Evolutionary conservation across 1,140 invertebrate species (phyloP), one percentile per base, ranked within the genome.

Genomic region (Alviniconcha marisindica): DNA sequence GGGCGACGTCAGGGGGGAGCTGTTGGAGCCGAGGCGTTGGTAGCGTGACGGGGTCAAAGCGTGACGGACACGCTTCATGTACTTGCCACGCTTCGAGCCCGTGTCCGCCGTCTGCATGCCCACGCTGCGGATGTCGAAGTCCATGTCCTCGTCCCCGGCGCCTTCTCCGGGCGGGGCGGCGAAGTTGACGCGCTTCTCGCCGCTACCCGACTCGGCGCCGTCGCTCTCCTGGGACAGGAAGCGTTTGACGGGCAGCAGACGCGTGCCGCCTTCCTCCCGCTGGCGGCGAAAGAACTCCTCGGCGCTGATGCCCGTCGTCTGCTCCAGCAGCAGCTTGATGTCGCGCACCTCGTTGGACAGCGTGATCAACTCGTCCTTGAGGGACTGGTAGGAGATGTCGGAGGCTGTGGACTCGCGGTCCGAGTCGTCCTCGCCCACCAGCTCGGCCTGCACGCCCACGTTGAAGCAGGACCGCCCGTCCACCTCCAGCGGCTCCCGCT

Each of bases 121-220:
- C n/a, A 85, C 56, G 38, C 84, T 85, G 60, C 84, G 77, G 38
- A 83, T 71, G 77, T 85, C 81, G 40, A 83, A 82, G 40, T 85
- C 84, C 12, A 60, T 48, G n/a, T 40, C 60, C 14, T 54, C 51
- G 1, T 44, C 71, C 15, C 69, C 44, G 56, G 24, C 60, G 7
- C 60, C 36, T 5, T 24, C 38, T 3, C 7, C 31, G 2, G 28
- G 15, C 38, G 51, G n/a, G 40, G 38, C n/a, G n/a, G 31, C 42
- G 1, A 66, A 82, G 54, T 74, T 74, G 44, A 83, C 51, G 7
- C 51, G 60, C 51, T 66, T 60, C 44, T 77, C 56, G 24, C 69
- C 24, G 79, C 40, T 78, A 14, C 40, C 40, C 1, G 21, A 24
- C n/a, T 66, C 28, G 24, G 48, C 51, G 10, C 56, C 31, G 12